Percentiles rank a stretch among this genome's conserved stretches.
Conservation (phyloP, 2,888 invertebrate genomes). For the Acanthopleura granulata region DNA sequence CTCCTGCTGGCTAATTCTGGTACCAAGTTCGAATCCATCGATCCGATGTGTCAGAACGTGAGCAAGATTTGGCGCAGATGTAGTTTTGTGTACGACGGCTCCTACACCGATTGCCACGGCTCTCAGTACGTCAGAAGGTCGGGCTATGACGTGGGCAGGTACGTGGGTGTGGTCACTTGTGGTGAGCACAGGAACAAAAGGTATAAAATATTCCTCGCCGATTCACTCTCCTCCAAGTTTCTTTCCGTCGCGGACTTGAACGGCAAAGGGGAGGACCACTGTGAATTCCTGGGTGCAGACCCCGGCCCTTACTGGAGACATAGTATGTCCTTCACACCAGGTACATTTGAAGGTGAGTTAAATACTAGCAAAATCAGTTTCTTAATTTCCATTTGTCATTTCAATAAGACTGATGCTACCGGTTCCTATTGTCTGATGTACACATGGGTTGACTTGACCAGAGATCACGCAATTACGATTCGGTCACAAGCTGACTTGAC, state of each 20-base stretch:
- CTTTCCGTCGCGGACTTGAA: not conserved
- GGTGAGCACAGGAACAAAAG: not conserved
- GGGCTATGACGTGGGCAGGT: not conserved
- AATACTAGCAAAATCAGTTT: too few species aligned
- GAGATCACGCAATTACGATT: too few species aligned
- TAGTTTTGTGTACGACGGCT: conserved; percentile 1
- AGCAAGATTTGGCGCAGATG: not conserved
- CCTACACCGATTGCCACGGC: not conserved
- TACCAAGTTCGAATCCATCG: not conserved
- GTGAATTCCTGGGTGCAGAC: not conserved
- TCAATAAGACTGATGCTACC: too few species aligned
- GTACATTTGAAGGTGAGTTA: conserved; percentile 1
- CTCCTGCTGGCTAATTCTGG: not conserved
- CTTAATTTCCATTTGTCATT: too few species aligned
- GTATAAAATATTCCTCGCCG: not conserved
- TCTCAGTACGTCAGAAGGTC: not conserved
- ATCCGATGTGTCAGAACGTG: not conserved
- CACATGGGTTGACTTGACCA: too few species aligned
- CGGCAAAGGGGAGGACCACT: not conserved
- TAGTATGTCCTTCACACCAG: not conserved
- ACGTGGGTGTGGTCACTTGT: conserved; percentile 3
- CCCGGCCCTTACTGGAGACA: not conserved
- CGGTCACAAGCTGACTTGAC: too few species aligned
- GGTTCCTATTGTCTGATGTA: too few species aligned
- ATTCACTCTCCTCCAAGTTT: not conserved